Evolutionary conservation across 2,113 vertebrate genomes (phyloP).

Genomic region (Tringa solitaria): DNA sequence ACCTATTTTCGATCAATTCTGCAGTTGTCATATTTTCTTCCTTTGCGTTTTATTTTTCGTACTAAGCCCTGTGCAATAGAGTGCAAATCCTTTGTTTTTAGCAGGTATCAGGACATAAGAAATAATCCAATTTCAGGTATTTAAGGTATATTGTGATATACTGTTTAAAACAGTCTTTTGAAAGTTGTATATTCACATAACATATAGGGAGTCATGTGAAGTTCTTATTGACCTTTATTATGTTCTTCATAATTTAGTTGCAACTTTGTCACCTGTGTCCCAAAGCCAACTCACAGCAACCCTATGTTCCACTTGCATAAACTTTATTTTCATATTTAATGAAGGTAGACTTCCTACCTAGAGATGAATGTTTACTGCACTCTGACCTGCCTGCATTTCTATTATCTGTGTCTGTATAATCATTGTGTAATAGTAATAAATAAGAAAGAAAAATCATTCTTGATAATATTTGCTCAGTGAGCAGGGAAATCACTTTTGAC

Average conservation of each 20-base stretch:
- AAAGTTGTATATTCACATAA: neutral
- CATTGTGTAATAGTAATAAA: conserved; percentile 7
- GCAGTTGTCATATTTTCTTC: rapidly evolving
- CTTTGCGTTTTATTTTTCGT: neutral
- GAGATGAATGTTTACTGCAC: neutral
- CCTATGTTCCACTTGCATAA: neutral
- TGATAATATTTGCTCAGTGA: conserved; percentile 43
- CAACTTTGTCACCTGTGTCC: neutral
- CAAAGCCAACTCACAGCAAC: neutral
- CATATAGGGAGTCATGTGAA: neutral
- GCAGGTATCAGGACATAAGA: neutral
- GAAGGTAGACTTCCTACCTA: neutral
- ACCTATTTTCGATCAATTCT: neutral
- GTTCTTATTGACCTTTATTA: neutral
- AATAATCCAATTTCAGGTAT: neutral
- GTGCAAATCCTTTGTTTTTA: neutral
- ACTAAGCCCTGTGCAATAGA: neutral
- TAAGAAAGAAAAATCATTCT: neutral
- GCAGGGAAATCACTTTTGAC: conserved; percentile 57
- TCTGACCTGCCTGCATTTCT: conserved; percentile 1
- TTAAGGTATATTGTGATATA: neutral
- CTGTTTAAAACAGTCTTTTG: neutral
- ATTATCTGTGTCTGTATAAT: neutral
- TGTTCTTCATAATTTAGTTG: neutral
- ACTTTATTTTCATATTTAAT: neutral